Conservation (phyloP, 2,888 invertebrate species). For the Phania funesta region DNA sequence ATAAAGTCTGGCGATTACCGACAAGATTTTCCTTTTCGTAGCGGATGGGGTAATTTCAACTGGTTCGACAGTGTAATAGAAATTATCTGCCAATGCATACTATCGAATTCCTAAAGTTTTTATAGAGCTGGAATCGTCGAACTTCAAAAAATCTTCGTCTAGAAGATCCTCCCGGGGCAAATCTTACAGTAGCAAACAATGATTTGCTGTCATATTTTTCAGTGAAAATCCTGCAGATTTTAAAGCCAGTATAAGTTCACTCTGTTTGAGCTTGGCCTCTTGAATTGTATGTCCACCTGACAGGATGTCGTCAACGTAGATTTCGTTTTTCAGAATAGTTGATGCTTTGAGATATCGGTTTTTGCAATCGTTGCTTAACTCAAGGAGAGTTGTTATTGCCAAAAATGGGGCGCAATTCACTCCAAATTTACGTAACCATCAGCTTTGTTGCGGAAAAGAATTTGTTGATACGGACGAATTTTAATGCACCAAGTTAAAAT, state of each 20-base stretch:
- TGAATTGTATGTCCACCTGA: no score
- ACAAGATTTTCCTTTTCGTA: conserved; percentile 22
- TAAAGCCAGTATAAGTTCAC: no score
- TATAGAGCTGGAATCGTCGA: neutral
- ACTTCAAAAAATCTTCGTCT: conserved; percentile 38
- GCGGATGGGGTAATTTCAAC: neutral
- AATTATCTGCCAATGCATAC: conserved; percentile 34
- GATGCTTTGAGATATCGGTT: neutral
- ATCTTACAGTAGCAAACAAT: conserved; percentile 2
- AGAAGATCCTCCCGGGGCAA: conserved; percentile 38
- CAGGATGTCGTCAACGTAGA: neutral
- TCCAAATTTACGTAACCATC: no score
- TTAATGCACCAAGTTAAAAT: no score
- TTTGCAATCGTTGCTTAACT: conserved; percentile 39
- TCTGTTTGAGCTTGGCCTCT: no score
- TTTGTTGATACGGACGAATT: no score
- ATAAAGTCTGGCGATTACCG: conserved; percentile 15
- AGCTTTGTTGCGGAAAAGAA: no score
- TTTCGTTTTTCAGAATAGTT: neutral
- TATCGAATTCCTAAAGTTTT: conserved; percentile 30
- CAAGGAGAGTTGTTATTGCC: conserved; percentile 15
- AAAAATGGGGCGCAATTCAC: no score
- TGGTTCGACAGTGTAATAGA: conserved; percentile 18
- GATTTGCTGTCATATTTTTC: conserved; percentile 21
- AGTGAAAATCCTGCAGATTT: no score